A percentile compares a stretch with the other conserved stretches of the same genome.
Evolutionary conservation across 1,140 invertebrate genomes (phyloP).

Genomic region (Drosophila pruinosa): DNA sequence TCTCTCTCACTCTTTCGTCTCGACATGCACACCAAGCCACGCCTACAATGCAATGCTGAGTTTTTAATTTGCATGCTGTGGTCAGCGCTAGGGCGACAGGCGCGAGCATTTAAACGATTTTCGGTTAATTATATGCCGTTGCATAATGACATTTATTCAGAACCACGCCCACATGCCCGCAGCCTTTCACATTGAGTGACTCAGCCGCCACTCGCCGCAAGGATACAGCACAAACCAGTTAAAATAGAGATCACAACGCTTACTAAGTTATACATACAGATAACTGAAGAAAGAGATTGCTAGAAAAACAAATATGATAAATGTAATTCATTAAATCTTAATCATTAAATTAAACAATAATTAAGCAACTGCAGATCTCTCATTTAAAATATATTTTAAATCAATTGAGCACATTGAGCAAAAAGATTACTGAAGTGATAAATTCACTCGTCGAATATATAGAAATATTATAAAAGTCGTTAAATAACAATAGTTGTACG

Average conservation of each 20-base stretch:
- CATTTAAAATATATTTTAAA: no score
- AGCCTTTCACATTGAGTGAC: not conserved
- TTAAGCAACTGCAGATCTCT: no score
- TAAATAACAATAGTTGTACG: no score
- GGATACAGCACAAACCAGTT: not conserved
- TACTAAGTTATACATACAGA: not conserved
- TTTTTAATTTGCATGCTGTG: conserved; percentile 75
- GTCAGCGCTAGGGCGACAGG: conserved; percentile 18
- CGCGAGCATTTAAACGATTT: conserved; percentile 67
- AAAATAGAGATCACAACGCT: not conserved
- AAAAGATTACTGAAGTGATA: no score
- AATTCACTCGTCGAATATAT: no score
- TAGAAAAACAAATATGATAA: no score
- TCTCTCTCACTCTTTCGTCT: not conserved
- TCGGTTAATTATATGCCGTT: conserved; percentile 75
- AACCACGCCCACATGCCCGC: conserved; percentile 22
- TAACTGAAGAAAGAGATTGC: not conserved
- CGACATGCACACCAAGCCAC: not conserved
- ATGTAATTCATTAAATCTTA: no score
- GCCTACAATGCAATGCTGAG: conserved; percentile 7
- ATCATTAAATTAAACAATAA: no score
- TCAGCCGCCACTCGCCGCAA: conserved; percentile 29
- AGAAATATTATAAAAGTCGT: no score
- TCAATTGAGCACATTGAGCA: no score
- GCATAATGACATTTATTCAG: conserved; percentile 71